These are phyloP conservation scores for Astyanax mexicanus DNA, from an alignment of 2,797 vertebrate species.

Conservation along the genomic window DNA sequence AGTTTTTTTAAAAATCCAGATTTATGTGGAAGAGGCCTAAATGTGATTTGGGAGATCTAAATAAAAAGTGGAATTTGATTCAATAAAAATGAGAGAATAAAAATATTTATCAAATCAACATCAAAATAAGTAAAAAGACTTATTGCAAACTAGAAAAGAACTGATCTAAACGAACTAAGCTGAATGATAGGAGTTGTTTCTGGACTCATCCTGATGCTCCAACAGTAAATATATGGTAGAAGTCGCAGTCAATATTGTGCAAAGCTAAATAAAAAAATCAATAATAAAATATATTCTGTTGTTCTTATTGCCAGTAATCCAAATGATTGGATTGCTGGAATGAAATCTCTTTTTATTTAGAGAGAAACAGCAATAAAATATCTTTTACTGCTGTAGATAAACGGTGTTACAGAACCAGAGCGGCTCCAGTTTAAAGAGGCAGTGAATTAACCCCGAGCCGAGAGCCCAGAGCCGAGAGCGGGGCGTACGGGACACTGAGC, in stretches of 20 bases:
- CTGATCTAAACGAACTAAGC: too few species aligned
- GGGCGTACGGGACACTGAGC: too few species aligned
- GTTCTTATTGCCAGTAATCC: slow-evolving; percentile 4
- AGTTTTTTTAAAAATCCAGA: too few species aligned
- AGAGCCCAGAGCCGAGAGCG: too few species aligned
- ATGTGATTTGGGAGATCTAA: too few species aligned
- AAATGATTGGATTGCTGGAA: slow-evolving; percentile 50
- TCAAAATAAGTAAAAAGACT: too few species aligned
- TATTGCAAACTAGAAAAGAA: too few species aligned
- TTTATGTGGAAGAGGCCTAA: too few species aligned
- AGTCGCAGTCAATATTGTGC: not conserved
- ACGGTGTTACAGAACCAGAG: slow-evolving; percentile 26
- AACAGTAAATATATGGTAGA: not conserved
- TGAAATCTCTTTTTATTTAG: slow-evolving; percentile 77
- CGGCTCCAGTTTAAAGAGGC: slow-evolving; percentile 32
- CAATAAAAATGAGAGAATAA: too few species aligned
- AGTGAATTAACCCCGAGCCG: slow-evolving; percentile 14
- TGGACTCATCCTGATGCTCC: not conserved
- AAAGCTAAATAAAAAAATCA: slow-evolving; percentile 12
- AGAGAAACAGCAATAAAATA: slow-evolving; percentile 78
- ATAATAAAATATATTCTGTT: slow-evolving; percentile 31
- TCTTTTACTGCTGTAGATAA: slow-evolving; percentile 74
- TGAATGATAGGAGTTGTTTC: too few species aligned
- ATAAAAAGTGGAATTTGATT: too few species aligned
- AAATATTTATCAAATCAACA: too few species aligned